Evolutionary conservation across 2,888 invertebrate genomes (phyloP).

Genomic region (Macrosoma leucophasiata): DNA sequence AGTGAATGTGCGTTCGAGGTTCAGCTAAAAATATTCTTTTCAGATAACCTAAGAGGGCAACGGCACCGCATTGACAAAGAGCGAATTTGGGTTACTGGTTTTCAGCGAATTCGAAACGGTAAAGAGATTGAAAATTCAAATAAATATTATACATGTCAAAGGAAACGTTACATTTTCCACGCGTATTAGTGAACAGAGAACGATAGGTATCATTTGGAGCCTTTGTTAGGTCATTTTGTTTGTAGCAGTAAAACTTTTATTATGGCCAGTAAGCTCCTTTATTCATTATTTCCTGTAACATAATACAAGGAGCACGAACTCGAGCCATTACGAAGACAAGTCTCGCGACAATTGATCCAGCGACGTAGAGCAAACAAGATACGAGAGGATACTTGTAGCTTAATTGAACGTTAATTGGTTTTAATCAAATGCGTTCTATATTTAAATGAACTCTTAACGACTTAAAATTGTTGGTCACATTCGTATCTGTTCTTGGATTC

Average conservation of each 20-base stretch:
- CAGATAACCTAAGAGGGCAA: conserved; percentile 51
- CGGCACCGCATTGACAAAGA: conserved; percentile 45
- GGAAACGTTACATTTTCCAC: too few relatives aligned
- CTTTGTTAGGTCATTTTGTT: too few relatives aligned
- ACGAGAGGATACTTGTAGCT: conserved; percentile 51
- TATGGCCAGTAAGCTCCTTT: conserved; percentile 25
- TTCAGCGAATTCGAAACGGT: conserved; percentile 40
- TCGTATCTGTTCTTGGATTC: conserved; percentile 14
- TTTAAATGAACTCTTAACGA: conserved; percentile 70
- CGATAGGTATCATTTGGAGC: too few relatives aligned
- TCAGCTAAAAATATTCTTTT: conserved; percentile 51
- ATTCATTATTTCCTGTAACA: conserved; percentile 32
- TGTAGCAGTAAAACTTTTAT: too few relatives aligned
- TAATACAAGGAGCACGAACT: conserved; percentile 43
- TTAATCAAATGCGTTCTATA: conserved; percentile 73
- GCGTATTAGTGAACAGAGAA: too few relatives aligned
- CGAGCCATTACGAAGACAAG: conserved; percentile 45
- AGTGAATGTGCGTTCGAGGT: conserved; percentile 38
- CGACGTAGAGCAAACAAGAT: conserved; percentile 53
- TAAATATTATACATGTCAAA: conserved; percentile 17
- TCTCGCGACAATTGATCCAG: conserved; percentile 56
- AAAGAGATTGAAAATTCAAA: conserved; percentile 40
- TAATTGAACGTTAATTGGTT: conserved; percentile 71
- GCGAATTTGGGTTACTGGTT: conserved; percentile 48
- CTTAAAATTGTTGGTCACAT: conserved; percentile 33